Evolutionary conservation across 23 tunicate species (phyloP), one percentile per base, ranked within the genome.

Genomic region (Ascidia mentula): DNA sequence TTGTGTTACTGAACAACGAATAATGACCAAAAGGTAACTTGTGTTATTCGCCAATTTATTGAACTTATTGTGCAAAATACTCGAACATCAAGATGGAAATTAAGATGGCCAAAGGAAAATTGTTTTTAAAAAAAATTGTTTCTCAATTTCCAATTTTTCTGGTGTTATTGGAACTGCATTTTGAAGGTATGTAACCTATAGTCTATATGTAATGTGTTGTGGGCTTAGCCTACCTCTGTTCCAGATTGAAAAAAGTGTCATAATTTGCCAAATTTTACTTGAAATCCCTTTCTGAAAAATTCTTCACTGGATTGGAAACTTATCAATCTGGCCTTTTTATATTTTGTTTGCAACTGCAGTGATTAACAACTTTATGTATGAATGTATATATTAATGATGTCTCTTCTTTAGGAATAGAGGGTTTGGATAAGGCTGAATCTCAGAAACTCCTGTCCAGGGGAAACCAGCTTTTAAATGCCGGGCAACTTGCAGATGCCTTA

Each of bases 401-500:
- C 42, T 42, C 34, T 32, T n/a, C n/a, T n/a, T n/a, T 35, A 92
- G 97, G 87, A 65, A 88, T 83, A 26, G 81, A 70, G 12, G 89
- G 97, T 6, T 32, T 79, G 32, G 79, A 92, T 45, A 83, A 80
- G 79, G 89, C 82, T 38, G 88, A 92, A 79, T 77, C 92, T 8
- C 88, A 92, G 71, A 87, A 85, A 45, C 89, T 82, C 42, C 79
- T 92, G 65, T 76, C 86, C 9, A 69, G 59, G n/a, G 97, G 97
- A 53, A 92, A 87, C 74, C 97, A 87, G 45, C 72, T 92, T 5
- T 69, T 92, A 18, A 81, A 92, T 82, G 92, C 97, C 72, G 97
- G 97, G n/a, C 97, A 92, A 83, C 46, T 92, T 20, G 89, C 92
- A 74, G 97, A 92, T 18, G 97, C 97, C 9, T 72, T 92, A 60